A percentile compares a stretch with the other conserved stretches of the same genome.
phyloP scores from a whole-genome alignment of 2,888 invertebrate genomes.

The Dexiosoma caninum region DNA sequence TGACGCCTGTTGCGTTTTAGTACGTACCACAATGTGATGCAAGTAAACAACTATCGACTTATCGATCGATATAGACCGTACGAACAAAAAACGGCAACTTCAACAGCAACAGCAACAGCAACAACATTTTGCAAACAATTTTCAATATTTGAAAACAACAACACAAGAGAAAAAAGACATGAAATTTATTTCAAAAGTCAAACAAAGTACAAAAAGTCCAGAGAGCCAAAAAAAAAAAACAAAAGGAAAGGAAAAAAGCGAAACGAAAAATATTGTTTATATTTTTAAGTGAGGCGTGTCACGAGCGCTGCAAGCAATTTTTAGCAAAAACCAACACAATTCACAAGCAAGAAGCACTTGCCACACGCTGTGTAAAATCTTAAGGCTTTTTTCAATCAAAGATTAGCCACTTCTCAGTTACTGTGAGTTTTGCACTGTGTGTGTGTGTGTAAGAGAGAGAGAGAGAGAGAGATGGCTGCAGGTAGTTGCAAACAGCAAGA shows the following conservation, averaged over 20 bases:
- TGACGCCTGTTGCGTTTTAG: constrained; percentile 63
- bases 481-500: not conserved
- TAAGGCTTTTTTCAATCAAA: constrained; percentile 61
- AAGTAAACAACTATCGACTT: constrained; percentile 20
- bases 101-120: not conserved
- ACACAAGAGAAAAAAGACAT: constrained; percentile 2
- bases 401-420: constrained; percentile 60
- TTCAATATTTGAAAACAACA: constrained; percentile 30
- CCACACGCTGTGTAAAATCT: constrained; percentile 64
- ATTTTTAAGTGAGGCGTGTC: constrained; percentile 62
- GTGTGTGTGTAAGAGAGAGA: not conserved
- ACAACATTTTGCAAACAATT: constrained; percentile 42
- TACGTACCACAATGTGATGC: constrained; percentile 55
- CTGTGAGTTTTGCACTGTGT: constrained; percentile 6
- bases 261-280: constrained; percentile 51
- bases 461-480: not conserved
- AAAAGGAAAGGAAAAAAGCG: not conserved
- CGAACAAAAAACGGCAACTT: no score
- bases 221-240: not conserved
- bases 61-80: constrained; percentile 1
- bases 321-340: constrained; percentile 49
- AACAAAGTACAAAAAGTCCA: not conserved
- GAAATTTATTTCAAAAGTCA: constrained; percentile 47
- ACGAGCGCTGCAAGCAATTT: constrained; percentile 62
- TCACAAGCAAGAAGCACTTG: constrained; percentile 64